Evolutionary conservation across 2,888 invertebrate species (phyloP).

Genomic region (Malthinus seriepunctatus): DNA sequence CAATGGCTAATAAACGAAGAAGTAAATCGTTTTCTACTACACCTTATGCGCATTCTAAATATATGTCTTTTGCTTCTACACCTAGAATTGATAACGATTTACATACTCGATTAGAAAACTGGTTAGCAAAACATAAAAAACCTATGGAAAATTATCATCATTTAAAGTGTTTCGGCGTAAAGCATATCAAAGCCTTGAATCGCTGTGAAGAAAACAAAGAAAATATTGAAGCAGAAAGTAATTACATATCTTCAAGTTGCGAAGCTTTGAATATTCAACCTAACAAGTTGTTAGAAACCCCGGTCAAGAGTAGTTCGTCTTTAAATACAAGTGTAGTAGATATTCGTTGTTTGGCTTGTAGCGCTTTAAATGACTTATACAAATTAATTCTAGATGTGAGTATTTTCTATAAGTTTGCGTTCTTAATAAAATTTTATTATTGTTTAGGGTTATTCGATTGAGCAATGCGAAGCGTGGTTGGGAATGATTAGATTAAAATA

Average conservation of each 20-base stretch:
- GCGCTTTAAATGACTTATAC: slow-evolving; percentile 59
- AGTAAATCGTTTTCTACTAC: not conserved
- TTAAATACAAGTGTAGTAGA: slow-evolving; percentile 38
- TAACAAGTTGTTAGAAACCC: not conserved
- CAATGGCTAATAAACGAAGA: not conserved
- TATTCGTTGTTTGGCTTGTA: slow-evolving; percentile 48
- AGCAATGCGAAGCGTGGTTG: slow-evolving; percentile 62
- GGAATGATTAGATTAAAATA: slow-evolving; percentile 57
- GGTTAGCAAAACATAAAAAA: slow-evolving; percentile 60
- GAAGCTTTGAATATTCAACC: slow-evolving; percentile 40
- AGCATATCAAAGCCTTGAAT: slow-evolving; percentile 8
- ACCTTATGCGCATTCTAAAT: not conserved
- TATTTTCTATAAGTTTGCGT: slow-evolving; percentile 1
- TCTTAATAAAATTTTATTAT: not conserved
- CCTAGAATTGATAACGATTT: slow-evolving; percentile 44
- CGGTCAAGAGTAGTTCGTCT: slow-evolving; percentile 44
- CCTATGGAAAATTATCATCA: slow-evolving; percentile 57
- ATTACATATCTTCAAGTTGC: slow-evolving; percentile 50
- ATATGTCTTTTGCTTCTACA: not conserved
- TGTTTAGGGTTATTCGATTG: slow-evolving; percentile 59
- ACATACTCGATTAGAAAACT: slow-evolving; percentile 54
- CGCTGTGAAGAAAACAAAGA: slow-evolving; percentile 59
- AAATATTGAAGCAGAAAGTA: slow-evolving; percentile 52
- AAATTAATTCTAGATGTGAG: slow-evolving; percentile 59
- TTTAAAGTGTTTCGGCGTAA: slow-evolving; percentile 57